Conservation (phyloP, 1,140 invertebrate genomes). For the Heliconius melpomene region DNA sequence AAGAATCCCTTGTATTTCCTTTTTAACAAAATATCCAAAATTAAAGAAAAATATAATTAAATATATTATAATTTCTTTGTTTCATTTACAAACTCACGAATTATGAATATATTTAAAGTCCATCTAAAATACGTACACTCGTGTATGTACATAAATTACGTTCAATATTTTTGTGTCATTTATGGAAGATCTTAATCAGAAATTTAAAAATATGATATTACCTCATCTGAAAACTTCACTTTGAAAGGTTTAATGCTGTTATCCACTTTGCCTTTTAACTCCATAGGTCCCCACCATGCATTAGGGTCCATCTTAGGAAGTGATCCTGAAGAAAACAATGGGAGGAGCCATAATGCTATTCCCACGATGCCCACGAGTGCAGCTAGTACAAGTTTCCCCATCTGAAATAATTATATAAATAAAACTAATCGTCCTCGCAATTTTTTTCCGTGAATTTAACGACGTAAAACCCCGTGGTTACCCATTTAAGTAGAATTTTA, state of each 20-base stretch:
- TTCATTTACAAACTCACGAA: too few relatives aligned
- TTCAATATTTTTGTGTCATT: neutral
- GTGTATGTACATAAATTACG: too few relatives aligned
- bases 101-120: too few relatives aligned
- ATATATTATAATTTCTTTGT: too few relatives aligned
- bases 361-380: slow-evolving; percentile 25
- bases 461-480: too few relatives aligned
- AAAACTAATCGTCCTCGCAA: neutral
- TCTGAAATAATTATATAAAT: slow-evolving; percentile 22
- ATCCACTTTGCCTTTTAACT: slow-evolving; percentile 48
- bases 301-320: slow-evolving; percentile 46
- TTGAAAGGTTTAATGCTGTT: slow-evolving; percentile 51
- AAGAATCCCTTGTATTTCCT: too few relatives aligned
- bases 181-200: neutral
- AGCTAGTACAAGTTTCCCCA: slow-evolving; percentile 25
- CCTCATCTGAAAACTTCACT: slow-evolving; percentile 55
- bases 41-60: too few relatives aligned
- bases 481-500: too few relatives aligned
- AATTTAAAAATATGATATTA: slow-evolving; percentile 22
- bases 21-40: too few relatives aligned
- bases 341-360: slow-evolving; percentile 27
- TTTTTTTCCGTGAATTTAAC: too few relatives aligned
- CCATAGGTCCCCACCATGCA: slow-evolving; percentile 62
- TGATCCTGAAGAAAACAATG: slow-evolving; percentile 8
- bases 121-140: too few relatives aligned